Conservation (phyloP, 2,888 invertebrate genomes). For the Leptopilina drosophilae region DNA sequence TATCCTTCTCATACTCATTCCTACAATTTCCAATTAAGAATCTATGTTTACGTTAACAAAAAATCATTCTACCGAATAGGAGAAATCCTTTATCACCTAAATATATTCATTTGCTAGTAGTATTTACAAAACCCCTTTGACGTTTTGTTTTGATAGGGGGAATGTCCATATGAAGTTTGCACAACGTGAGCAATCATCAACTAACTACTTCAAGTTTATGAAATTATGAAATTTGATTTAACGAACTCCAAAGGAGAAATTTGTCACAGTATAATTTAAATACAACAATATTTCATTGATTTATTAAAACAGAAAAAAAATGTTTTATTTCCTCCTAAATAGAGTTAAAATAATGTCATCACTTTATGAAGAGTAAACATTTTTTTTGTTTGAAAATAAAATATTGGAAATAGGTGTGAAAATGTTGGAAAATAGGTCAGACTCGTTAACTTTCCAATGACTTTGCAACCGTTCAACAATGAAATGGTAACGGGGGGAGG, state of each 20-base stretch:
- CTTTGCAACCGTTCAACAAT: conserved; percentile 42
- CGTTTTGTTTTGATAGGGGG: conserved; percentile 10
- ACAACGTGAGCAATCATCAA: conserved; percentile 13
- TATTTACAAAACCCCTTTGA: conserved; percentile 15
- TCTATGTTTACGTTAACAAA: too few species aligned
- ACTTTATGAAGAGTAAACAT: too few species aligned
- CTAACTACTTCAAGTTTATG: background rate
- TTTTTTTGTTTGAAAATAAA: too few species aligned
- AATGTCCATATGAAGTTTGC: background rate
- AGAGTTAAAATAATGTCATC: too few species aligned
- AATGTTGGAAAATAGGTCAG: conserved; percentile 64
- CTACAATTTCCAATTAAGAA: too few species aligned
- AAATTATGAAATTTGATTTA: too few species aligned
- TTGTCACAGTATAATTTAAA: too few species aligned
- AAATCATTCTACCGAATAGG: too few species aligned
- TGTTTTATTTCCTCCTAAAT: too few species aligned
- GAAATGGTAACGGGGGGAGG: background rate
- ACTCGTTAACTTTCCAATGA: conserved; percentile 68
- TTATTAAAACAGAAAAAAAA: too few species aligned
- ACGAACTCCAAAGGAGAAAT: too few species aligned
- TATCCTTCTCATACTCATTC: background rate
- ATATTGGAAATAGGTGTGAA: conserved; percentile 46
- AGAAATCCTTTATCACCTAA: background rate
- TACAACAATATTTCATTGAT: too few species aligned
- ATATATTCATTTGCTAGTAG: background rate